These are phyloP conservation scores for Microctonus brassicae DNA, from an alignment of 2,888 invertebrate genomes.

Conservation along the genomic window DNA sequence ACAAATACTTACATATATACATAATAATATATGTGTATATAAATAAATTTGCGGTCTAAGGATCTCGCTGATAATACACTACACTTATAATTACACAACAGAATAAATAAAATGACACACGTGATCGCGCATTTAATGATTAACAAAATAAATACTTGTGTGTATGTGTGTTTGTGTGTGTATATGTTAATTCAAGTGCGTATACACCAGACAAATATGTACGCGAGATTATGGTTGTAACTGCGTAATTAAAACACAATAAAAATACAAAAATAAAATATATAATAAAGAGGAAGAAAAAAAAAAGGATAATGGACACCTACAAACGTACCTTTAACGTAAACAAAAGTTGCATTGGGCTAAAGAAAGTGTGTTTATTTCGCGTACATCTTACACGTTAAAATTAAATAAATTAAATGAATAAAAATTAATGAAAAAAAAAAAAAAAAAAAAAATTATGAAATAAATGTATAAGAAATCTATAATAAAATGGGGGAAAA, in stretches of 20 bases:
- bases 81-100: conserved; percentile 9
- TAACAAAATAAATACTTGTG: too few species aligned
- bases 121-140: conserved; percentile 5
- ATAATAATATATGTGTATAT: conserved; percentile 37
- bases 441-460: conserved; percentile 39
- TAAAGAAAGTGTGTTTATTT: conserved; percentile 39
- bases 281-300: conserved; percentile 4
- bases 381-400: conserved; percentile 36
- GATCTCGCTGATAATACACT: conserved; percentile 38
- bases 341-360: conserved; percentile 43
- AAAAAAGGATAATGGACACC: conserved; percentile 52
- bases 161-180: too few species aligned
- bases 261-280: conserved; percentile 30
- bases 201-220: conserved; percentile 17
- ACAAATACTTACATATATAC: conserved; percentile 35
- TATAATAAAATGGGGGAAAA: conserved; percentile 25
- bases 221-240: conserved; percentile 45
- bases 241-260: too few species aligned
- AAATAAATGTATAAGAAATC: conserved; percentile 36
- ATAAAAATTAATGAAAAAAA: too few species aligned
- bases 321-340: conserved; percentile 59
- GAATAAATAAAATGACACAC: background rate
- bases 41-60: conserved; percentile 42
- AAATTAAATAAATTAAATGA: background rate
- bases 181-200: background rate